Evolutionary conservation across 2,888 invertebrate species (phyloP), one percentile per base, ranked within the genome.

Genomic region (Opisthograptis luteolata): DNA sequence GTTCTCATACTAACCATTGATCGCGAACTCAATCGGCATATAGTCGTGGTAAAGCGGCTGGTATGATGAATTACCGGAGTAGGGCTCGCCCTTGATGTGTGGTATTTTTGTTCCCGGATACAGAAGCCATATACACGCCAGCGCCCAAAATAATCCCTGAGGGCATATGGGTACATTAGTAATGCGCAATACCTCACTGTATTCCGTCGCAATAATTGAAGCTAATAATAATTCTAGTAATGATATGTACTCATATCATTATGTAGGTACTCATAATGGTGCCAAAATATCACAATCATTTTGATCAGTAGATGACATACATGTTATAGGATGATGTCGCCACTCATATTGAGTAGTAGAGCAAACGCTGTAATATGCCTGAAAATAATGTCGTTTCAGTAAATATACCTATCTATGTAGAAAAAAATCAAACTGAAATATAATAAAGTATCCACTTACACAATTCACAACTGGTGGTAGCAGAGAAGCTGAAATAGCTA

Each of bases 401-500:
- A n/a, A n/a, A n/a, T n/a, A n/a, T n/a, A n/a, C n/a, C n/a, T n/a
- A n/a, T n/a, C n/a, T n/a, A n/a, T n/a, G n/a, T n/a, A n/a, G n/a
- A n/a, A n/a, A n/a, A n/a, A n/a, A n/a, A n/a, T n/a, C n/a, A n/a
- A n/a, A n/a, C n/a, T n/a, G n/a, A n/a, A n/a, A n/a, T n/a, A n/a
- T n/a, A n/a, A n/a, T n/a, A n/a, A n/a, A n/a, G n/a, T n/a, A n/a
- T n/a, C 1, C 0, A 91, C 94, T 92, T 86, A 95, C 96, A 70
- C 96, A 95, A 84, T 97, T 97, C 14, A 96, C 96, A 45, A 96
- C 95, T 2, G 96, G 97, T 12, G 97, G 97, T 50, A 97, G 77
- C 40, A 97, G 86, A 0, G 96, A 96, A 0, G 96, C 96, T 10
- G 96, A 96, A 73, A 97, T 97, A n/a, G 97, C 97, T 41, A 97